Evolutionary conservation across 2,797 vertebrate species (phyloP).

Genomic region (Potorous gilbertii): DNA sequence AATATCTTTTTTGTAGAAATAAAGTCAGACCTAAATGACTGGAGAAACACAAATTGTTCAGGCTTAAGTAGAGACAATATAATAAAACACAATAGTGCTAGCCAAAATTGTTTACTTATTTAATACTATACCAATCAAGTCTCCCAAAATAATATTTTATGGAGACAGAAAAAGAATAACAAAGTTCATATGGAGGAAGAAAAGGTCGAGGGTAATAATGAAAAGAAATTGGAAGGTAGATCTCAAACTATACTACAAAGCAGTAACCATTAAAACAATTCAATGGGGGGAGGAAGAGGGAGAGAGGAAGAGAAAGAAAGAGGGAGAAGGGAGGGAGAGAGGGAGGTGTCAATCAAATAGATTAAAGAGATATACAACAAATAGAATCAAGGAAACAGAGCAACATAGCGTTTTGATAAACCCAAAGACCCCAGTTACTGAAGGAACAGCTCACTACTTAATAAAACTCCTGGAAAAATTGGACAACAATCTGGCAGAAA

Average conservation of each 20-base stretch:
- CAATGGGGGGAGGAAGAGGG: no score
- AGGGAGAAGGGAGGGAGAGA: no score
- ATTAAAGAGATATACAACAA: no score
- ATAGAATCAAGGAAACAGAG: no score
- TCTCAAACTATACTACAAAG: no score
- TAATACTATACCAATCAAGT: not conserved
- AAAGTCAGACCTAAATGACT: not conserved
- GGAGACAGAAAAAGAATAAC: not conserved
- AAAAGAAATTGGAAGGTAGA: not conserved
- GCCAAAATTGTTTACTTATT: not conserved
- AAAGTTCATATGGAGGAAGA: not conserved
- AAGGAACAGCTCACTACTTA: not conserved
- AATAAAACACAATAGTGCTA: not conserved
- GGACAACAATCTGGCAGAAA: not conserved
- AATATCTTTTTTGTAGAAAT: not conserved
- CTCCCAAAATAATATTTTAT: not conserved
- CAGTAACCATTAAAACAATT: no score
- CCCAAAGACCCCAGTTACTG: not conserved
- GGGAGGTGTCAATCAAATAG: no score
- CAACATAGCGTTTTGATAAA: not conserved
- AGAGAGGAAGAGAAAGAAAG: no score
- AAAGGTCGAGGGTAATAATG: not conserved
- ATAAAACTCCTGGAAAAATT: not conserved
- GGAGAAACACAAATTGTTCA: not conserved
- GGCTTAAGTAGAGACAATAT: not conserved